Base-by-base conservation (phyloP, 1,140 invertebrate species). In the Pseudomyrmex cubaensis region DNA sequence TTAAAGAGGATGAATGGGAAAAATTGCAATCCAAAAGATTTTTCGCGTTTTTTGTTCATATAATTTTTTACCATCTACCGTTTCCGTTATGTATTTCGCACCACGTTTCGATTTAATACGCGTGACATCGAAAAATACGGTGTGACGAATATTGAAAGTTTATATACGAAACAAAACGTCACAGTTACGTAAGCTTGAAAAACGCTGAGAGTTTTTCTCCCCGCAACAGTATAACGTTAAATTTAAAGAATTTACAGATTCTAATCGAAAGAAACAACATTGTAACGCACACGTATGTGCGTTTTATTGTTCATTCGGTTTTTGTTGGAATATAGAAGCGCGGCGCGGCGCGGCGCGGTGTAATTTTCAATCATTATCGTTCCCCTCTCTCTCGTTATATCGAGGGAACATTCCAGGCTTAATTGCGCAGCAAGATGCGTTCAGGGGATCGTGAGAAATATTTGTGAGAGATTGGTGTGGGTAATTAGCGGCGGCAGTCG, bases 301-400 rank as follows among this genome's bases (percentile, higher is more conserved):
- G 35, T 35, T 35, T 80, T 80, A 80, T 44, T 54, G 44, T 78
- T 12, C 20, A 15, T 57, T 48, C 15, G 20, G 69, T 70, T 78
- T 78, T 78, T 52, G 64, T 59, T 54, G 17, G 15, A 15, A 35
- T 35, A 35, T 46, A 57, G 52, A 78, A 17, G 44, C n/a, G n/a
- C n/a, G n/a, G n/a, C n/a, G n/a, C n/a, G 15, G 54, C 35, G 35
- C 5, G 4, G 35, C 35, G n/a, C 44, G 66, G 20, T 72, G 76
- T 72, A 80, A 80, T 80, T 70, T 70, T 80, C 76, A 80, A 80
- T 72, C 66, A 80, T 80, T 80, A 80, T 72, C 76, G 66, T 80
- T 80, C 76, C 35, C 22, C 44, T 66, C 35, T 35, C 35, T 35
- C 54, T 80, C 76, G 66, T 80, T 80, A 80, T 59, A 80, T 80